These are phyloP conservation scores for Drosophila subobscura DNA, from an alignment of 1,140 invertebrate species.

Conservation along the genomic window DNA sequence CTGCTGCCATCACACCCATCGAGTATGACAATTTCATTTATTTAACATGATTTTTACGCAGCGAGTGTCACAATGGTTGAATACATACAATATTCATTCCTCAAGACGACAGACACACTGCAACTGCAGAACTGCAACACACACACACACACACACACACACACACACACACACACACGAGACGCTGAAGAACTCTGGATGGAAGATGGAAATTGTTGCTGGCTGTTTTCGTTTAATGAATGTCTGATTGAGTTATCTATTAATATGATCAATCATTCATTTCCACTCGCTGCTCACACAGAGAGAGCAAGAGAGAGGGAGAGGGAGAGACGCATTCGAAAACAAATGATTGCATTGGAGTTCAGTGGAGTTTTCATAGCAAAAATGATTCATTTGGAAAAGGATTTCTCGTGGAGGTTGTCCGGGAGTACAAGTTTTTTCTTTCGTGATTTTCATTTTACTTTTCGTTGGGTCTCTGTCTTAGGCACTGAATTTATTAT, in stretches of 20 bases:
- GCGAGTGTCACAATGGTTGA: slow-evolving; percentile 53
- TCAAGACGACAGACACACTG: not conserved
- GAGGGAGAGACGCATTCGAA: not conserved
- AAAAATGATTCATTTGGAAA: not conserved
- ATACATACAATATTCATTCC: slow-evolving; percentile 11
- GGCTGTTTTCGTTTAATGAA: slow-evolving; percentile 34
- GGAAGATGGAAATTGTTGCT: slow-evolving; percentile 33
- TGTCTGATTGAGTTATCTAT: slow-evolving; percentile 32
- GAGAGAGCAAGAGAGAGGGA: fast-evolving
- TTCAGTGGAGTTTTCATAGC: no score
- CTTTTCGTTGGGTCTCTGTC: no score
- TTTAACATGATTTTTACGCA: slow-evolving; percentile 67
- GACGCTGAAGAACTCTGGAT: slow-evolving; percentile 2
- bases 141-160: no score
- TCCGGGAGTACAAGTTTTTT: no score
- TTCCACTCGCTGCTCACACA: not conserved
- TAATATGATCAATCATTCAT: slow-evolving; percentile 34
- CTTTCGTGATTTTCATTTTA: not conserved
- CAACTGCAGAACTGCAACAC: not conserved
- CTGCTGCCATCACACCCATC: slow-evolving; percentile 60
- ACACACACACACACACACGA: no score
- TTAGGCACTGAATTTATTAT: no score
- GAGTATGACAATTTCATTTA: slow-evolving; percentile 76
- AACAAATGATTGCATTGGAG: slow-evolving; percentile 25
- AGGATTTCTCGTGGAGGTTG: not conserved